Evolutionary conservation across 2,888 invertebrate genomes (phyloP).

Genomic region (Lasioglossum lativentre): DNA sequence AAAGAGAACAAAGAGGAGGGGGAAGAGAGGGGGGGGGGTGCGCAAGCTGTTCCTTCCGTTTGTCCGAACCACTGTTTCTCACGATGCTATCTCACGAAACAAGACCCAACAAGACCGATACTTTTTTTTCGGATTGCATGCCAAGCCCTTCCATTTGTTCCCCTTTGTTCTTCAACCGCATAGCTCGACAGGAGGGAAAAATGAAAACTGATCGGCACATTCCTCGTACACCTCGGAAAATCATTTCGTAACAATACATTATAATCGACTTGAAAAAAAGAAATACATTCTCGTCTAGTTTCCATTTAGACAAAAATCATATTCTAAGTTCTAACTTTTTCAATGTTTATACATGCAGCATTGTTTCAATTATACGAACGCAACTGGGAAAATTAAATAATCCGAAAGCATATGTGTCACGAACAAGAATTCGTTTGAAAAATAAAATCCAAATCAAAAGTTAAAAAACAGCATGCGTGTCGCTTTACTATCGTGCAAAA

Average conservation of each 20-base stretch:
- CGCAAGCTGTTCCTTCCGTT: constrained; percentile 42
- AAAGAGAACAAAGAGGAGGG: background rate
- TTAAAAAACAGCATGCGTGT: background rate
- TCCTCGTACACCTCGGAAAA: background rate
- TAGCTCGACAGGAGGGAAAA: constrained; percentile 45
- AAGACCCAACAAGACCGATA: constrained; percentile 45
- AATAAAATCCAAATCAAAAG: background rate
- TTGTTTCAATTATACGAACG: background rate
- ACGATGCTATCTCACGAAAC: constrained; percentile 61
- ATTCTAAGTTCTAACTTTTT: background rate
- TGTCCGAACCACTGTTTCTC: constrained; percentile 50
- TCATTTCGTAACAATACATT: too few relatives aligned
- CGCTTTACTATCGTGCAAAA: background rate
- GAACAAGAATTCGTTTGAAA: background rate
- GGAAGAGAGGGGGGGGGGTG: background rate
- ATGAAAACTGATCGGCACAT: constrained; percentile 31
- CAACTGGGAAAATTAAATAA: background rate
- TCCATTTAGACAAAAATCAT: background rate
- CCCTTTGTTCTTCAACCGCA: constrained; percentile 38
- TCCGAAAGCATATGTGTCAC: too few relatives aligned
- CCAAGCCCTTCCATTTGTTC: constrained; percentile 35
- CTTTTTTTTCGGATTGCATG: constrained; percentile 49
- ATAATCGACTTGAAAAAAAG: too few relatives aligned
- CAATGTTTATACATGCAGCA: background rate
- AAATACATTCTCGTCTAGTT: background rate